Evolutionary conservation across 2,113 vertebrate species (phyloP).

Genomic region (Ursus arctos): DNA sequence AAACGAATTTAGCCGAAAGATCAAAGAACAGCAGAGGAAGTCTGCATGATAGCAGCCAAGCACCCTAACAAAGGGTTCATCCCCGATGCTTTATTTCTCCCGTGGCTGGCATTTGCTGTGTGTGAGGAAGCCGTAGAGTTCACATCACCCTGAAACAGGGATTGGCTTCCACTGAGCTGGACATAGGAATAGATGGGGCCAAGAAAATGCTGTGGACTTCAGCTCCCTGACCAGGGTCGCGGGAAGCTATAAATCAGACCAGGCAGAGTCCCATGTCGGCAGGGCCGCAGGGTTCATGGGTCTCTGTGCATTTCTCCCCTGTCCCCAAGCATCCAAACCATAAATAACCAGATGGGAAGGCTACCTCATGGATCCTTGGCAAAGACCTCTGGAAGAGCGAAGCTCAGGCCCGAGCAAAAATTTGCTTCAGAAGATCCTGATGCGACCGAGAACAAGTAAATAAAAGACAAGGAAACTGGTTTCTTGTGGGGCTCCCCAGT

Average conservation of each 20-base stretch:
- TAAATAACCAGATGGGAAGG: background rate
- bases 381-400: background rate
- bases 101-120: accelerated
- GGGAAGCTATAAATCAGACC: background rate
- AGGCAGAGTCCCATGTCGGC: background rate
- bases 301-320: background rate
- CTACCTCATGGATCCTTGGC: background rate
- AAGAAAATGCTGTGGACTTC: background rate
- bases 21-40: background rate
- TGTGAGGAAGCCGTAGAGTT: background rate
- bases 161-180: background rate
- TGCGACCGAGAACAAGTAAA: background rate
- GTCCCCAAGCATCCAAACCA: background rate
- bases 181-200: background rate
- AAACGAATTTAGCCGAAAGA: background rate
- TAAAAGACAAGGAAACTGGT: background rate
- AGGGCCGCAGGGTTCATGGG: background rate
- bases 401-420: background rate
- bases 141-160: background rate
- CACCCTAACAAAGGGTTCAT: accelerated
- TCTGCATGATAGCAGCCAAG: accelerated
- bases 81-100: accelerated
- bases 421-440: slow-evolving; percentile 31
- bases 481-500: accelerated
- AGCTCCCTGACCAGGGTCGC: background rate